A percentile compares a stretch with the other conserved stretches of the same genome.
phyloP scores from a whole-genome alignment of 2,797 vertebrate species.

The Benthosema pterotum region DNA sequence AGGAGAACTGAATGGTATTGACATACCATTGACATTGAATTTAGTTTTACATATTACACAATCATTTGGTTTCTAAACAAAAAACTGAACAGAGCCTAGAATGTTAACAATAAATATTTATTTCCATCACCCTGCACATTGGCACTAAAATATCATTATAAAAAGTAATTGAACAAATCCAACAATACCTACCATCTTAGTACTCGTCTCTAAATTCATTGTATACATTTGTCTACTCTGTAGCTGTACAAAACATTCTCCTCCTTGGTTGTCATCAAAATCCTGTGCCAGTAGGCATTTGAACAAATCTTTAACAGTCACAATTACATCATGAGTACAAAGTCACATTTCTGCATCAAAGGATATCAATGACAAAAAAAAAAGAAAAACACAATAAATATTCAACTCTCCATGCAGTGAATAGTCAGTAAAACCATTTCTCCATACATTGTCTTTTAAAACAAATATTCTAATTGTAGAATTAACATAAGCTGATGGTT shows the following conservation, averaged over 20 bases:
- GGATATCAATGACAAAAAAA: conserved; percentile 3
- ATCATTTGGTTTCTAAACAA: too few relatives aligned
- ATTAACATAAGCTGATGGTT: too few relatives aligned
- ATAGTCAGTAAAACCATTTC: conserved; percentile 16
- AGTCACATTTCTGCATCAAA: conserved; percentile 14
- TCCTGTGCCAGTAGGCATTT: conserved; percentile 2
- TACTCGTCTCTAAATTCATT: conserved; percentile 28
- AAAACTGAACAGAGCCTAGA: neutral
- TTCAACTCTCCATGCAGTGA: conserved; percentile 10
- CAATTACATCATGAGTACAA: conserved; percentile 10
- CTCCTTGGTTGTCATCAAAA: neutral
- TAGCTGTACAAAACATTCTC: neutral
- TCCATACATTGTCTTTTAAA: conserved; percentile 12
- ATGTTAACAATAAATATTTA: conserved; percentile 59
- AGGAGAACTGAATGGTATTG: too few relatives aligned
- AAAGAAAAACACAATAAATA: neutral
- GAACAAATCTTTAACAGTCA: conserved; percentile 16
- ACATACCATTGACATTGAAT: too few relatives aligned
- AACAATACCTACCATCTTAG: conserved; percentile 14
- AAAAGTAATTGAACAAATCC: conserved; percentile 44
- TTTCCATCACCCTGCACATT: conserved; percentile 40
- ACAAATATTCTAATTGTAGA: too few relatives aligned
- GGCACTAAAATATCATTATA: conserved; percentile 40
- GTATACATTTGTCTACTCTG: conserved; percentile 3
- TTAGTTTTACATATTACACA: too few relatives aligned